Percentiles rank a stretch among this genome's conserved stretches.
These are phyloP conservation scores for Proales similis DNA, from an alignment of 1,140 invertebrate genomes.

Conservation along the genomic window DNA sequence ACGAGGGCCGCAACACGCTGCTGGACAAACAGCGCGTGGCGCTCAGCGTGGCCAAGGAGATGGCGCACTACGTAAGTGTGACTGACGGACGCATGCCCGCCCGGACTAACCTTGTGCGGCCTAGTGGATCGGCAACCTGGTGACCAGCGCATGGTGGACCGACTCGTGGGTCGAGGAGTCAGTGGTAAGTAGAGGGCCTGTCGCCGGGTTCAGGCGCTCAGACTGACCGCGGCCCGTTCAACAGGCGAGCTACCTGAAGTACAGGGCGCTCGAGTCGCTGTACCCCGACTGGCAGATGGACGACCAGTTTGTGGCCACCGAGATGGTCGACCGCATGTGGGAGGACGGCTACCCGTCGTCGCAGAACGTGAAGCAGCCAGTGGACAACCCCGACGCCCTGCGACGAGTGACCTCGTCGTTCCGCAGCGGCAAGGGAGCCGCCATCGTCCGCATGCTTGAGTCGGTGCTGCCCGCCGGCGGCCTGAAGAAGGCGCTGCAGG, in stretches of 20 bases:
- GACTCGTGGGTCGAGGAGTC: slow-evolving; percentile 56
- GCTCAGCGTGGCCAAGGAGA: slow-evolving; percentile 68
- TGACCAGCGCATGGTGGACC: slow-evolving; percentile 59
- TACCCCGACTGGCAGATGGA: slow-evolving; percentile 64
- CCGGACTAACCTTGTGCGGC: not conserved
- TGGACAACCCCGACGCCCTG: slow-evolving; percentile 9
- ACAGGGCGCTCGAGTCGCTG: slow-evolving; percentile 56
- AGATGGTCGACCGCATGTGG: slow-evolving; percentile 21
- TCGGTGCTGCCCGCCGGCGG: not conserved
- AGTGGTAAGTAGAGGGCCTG: slow-evolving; percentile 50
- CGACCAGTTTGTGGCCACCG: slow-evolving; percentile 11
- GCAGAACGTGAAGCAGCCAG: not conserved
- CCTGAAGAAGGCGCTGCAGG: not conserved
- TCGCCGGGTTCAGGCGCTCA: slow-evolving; percentile 44
- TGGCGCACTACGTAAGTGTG: slow-evolving; percentile 61
- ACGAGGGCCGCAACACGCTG: slow-evolving; percentile 46
- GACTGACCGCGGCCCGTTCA: no score
- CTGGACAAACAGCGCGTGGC: slow-evolving; percentile 58
- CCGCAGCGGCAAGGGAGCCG: slow-evolving; percentile 6
- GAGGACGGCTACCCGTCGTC: slow-evolving; percentile 22
- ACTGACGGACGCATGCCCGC: not conserved
- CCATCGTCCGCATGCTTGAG: slow-evolving; percentile 30
- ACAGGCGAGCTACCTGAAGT: slow-evolving; percentile 45
- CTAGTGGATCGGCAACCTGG: slow-evolving; percentile 69
- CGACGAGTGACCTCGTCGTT: slow-evolving; percentile 7